phyloP scores from a whole-genome alignment of 2,113 vertebrate species.

The Hydrolagus affinis region DNA sequence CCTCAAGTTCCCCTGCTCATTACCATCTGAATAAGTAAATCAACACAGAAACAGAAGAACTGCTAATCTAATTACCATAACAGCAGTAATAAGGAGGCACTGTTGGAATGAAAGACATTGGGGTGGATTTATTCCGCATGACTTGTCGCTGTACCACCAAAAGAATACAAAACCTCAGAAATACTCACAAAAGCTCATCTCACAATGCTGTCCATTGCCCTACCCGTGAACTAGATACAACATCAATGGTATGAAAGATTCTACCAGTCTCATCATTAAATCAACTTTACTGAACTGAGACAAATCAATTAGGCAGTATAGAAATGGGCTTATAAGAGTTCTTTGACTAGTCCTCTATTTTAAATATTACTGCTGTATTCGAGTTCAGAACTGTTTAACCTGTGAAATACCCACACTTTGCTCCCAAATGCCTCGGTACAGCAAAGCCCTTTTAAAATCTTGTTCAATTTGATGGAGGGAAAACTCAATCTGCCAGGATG shows the following conservation, averaged over 20 bases:
- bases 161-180: background rate
- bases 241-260: background rate
- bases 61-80: background rate
- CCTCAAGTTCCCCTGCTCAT: background rate
- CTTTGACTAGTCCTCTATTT: background rate
- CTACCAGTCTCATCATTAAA: background rate
- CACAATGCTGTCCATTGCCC: background rate
- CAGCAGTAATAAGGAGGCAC: background rate
- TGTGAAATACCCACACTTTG: background rate
- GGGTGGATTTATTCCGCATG: conserved; percentile 5
- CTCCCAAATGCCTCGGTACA: too few species aligned
- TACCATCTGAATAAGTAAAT: conserved; percentile 7
- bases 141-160: background rate
- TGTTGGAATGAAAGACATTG: background rate
- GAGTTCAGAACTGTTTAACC: background rate
- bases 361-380: background rate
- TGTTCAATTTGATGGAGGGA: too few species aligned
- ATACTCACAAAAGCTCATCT: background rate
- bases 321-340: background rate
- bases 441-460: too few species aligned
- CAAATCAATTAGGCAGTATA: background rate
- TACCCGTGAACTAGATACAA: background rate
- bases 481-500: too few species aligned
- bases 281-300: background rate
- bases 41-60: conserved; percentile 1